phyloP scores from a whole-genome alignment of 2,113 vertebrate species.

The Elaphurus davidianus region DNA sequence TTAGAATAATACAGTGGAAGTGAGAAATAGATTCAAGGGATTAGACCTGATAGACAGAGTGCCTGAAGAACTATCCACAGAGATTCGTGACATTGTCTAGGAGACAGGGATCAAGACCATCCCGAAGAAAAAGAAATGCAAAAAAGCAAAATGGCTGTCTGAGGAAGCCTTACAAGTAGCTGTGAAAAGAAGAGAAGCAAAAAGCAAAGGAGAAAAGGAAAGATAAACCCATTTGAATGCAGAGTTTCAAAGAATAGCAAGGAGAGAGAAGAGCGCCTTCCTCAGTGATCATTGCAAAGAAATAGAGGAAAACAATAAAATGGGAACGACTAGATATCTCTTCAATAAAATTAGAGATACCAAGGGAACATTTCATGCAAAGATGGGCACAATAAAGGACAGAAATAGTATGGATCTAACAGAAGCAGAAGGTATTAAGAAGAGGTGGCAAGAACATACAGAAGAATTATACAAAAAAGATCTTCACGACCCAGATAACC shows the following conservation, averaged over 20 bases:
- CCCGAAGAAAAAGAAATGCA: neutral
- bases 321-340: neutral
- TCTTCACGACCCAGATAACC: neutral
- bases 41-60: neutral
- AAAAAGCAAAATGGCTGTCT: neutral
- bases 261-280: neutral
- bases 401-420: neutral
- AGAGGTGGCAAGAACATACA: neutral
- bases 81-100: neutral
- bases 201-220: neutral
- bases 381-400: neutral
- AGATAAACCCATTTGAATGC: neutral
- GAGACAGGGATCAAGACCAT: neutral
- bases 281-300: neutral
- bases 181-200: neutral
- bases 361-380: neutral
- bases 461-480: neutral
- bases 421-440: neutral
- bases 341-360: neutral
- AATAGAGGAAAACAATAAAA: neutral
- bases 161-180: neutral
- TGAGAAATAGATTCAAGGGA: neutral
- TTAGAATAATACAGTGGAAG: neutral
- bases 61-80: neutral
- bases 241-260: neutral